Percentiles rank a stretch among this genome's conserved stretches.
Conservation (phyloP, 2,797 vertebrate genomes). For the Pseudomugil tenellus region DNA sequence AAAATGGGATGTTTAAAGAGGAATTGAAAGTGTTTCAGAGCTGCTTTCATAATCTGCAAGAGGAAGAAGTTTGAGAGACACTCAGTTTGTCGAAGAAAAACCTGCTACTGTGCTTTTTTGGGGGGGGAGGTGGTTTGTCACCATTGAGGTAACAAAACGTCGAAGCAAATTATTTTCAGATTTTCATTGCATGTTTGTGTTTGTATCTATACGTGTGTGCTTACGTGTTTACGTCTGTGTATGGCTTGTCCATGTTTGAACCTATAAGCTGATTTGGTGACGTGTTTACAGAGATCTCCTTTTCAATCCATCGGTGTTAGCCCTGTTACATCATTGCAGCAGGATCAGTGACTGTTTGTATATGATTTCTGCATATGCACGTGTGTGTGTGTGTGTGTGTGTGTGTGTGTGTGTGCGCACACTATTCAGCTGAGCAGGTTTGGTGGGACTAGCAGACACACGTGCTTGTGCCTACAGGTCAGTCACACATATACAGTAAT, state of each 20-base stretch:
- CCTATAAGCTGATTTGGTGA: conserved; percentile 80
- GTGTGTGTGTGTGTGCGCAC: background rate
- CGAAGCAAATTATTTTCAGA: background rate
- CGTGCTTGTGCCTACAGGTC: conserved; percentile 53
- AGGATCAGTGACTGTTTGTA: conserved; percentile 14
- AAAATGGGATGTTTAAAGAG: background rate
- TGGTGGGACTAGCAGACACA: conserved; percentile 60
- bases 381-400: background rate
- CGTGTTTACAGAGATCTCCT: conserved; percentile 73
- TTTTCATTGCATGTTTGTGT: background rate
- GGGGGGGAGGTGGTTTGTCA: conserved; percentile 20
- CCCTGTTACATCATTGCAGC: conserved; percentile 75
- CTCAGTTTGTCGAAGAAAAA: background rate
- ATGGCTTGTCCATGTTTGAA: conserved; percentile 55
- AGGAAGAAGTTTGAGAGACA: background rate
- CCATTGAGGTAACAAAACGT: background rate
- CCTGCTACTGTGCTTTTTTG: background rate
- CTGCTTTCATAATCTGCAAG: background rate
- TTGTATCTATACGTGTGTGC: conserved; percentile 7
- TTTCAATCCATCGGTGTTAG: conserved; percentile 74
- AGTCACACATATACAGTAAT: conserved; percentile 43
- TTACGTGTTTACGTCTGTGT: conserved; percentile 25
- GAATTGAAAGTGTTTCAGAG: background rate
- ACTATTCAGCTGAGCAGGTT: conserved; percentile 9
- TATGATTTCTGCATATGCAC: background rate